Base-by-base conservation (phyloP, 1,140 invertebrate genomes). In the Drosophila baimaii region DNA sequence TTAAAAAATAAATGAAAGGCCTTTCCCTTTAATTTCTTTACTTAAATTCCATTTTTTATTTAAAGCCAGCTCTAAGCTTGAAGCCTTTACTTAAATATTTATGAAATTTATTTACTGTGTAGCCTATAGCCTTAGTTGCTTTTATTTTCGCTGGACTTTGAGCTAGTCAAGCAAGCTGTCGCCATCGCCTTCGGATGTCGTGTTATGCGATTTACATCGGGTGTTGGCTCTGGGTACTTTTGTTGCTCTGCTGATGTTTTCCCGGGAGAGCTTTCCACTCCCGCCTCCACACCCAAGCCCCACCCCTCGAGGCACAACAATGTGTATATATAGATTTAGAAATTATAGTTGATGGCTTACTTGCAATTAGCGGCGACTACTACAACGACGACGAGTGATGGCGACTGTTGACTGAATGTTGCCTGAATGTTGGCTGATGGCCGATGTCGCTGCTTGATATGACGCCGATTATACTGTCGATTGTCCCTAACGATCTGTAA, bases 131-230 rank as follows among this genome's bases (percentile, higher is more conserved):
- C 49, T 23, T 57, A 51, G 56, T 25, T 56, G 64, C 17, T 58
- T 65, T 57, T 65, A 62, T 44, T 81, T 57, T 41, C 65, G 74
- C 63, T 62, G 84, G 84, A 88, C 79, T 89, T 83, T 89, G 80
- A 80, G 83, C 82, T 81, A 86, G 82, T 86, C 82, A 81, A 86
- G 82, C 82, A 79, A 68, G 79, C 83, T 84, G 72, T 83, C 84
- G 84, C 84, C 79, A 86, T 81, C 57, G 74, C 68, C 74, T 81
- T 73, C 31, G 72, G 77, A 61, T 85, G 76, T 86, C 83, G 83
- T 83, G 82, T 73, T 86, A 69, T 86, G 77, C 77, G 78, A 85
- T 85, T 85, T 81, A 81, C 82, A 85, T 86, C 61, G 80, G 75
- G 62, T 81, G 70, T 78, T 75, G 51, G 59, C 46, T 55, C 49